These are phyloP conservation scores for Muscicapa comitata DNA, from an alignment of 2,797 vertebrate species.

Conservation along the genomic window DNA sequence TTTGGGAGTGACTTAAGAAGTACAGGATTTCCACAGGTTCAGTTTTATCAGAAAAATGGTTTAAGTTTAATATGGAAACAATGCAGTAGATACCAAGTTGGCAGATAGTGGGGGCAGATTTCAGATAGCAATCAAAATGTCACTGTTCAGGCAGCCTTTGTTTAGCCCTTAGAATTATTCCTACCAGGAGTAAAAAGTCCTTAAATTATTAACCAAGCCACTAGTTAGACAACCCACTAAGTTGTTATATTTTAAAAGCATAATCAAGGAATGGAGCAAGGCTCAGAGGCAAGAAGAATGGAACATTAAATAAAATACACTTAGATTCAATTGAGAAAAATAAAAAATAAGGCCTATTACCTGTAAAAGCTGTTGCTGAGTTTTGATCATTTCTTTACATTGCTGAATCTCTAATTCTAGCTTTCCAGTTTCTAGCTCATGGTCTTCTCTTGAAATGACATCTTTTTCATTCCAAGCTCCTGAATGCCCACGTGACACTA, in stretches of 20 bases:
- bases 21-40: not conserved
- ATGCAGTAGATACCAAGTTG: not conserved
- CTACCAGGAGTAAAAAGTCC: not conserved
- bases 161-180: not conserved
- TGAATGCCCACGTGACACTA: constrained; percentile 83
- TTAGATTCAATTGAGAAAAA: not conserved
- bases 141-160: not conserved
- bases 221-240: not conserved
- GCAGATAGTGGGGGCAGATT: not conserved
- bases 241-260: not conserved
- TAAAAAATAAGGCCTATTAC: constrained; percentile 62
- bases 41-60: not conserved
- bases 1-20: not conserved
- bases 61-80: not conserved
- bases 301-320: not conserved
- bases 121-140: not conserved
- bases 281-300: not conserved
- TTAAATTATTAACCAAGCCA: not conserved
- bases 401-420: constrained; percentile 90
- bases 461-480: constrained; percentile 76
- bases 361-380: constrained; percentile 93
- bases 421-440: constrained; percentile 88
- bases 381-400: constrained; percentile 94
- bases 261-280: not conserved
- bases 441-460: constrained; percentile 84